Base-by-base conservation (phyloP, 2,797 vertebrate genomes). In the Lagodon rhomboides region DNA sequence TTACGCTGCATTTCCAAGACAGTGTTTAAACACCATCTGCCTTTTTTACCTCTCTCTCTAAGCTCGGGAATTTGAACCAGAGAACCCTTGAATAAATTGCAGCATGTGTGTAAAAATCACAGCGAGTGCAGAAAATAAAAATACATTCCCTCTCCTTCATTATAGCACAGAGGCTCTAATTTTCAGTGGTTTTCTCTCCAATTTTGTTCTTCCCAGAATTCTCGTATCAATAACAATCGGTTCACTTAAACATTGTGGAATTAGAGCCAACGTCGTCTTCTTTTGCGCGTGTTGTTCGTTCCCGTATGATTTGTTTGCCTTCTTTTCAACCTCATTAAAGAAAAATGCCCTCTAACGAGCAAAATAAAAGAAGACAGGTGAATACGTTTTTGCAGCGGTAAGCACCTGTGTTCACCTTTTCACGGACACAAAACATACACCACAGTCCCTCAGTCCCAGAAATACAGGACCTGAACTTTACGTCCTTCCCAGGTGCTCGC, bases 11-110 rank as follows among this genome's bases (percentile, higher is more conserved):
- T 87, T 89, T 80, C 80, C 61, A 75, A 86, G 82, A 81, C 72
- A 7, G 65, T 83, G 80, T 87, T 87, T 77, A 83, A 87, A 87
- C 77, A 74, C 83, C 75, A 89, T 89, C 69, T 87, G 86, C 67
- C 70, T 89, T 80, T 87, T 88, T 34, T 85, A 69, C 67, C 63
- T 68, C 84, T 56, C 46, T 79, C 61, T 88, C 66, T 53, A 47
- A 72, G 75, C 69, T 60, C 2, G 20, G 65, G 55, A 85, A 79
- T 83, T 51, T 82, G 62, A 81, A 89, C 74, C 51, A 71, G 61
- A 84, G 38, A 75, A 74, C 61, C 71, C 70, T 73, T 68, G 66
- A 87, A 89, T 84, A 87, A 73, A 90, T 90, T 55, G 82, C 41
- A 77, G 58, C 20, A 34, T 67, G 25, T 71, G 38, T 4, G 3